Base-by-base conservation (phyloP, 2,113 vertebrate genomes). In the Chloropsis hardwickii region DNA sequence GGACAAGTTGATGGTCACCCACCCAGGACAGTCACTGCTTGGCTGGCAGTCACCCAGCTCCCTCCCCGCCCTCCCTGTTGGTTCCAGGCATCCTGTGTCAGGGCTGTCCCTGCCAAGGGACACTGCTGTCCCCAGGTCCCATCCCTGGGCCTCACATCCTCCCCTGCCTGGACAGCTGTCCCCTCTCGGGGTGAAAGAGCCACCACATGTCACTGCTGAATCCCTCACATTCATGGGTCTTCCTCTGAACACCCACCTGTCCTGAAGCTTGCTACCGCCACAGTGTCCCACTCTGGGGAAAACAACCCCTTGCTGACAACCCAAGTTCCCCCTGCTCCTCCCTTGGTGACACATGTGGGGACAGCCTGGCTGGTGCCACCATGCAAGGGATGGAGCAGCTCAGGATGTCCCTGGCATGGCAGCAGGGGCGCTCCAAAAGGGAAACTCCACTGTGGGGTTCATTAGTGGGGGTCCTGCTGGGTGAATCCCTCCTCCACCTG, bases 231-330 rank as follows among this genome's bases (percentile, higher is more conserved):
- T 94, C 91, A 86, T 53, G 84, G 66, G 56, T 62, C 82, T 95
- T 91, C 92, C 86, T 94, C 90, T 66, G 50, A 89, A 47, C 15
- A 21, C 37, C 88, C 97, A 97, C 86, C 95, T 97, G 97, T 96
- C 88, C 74, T 33, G 58, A 66, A 15, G 40, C 65, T 89, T 8
- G 0, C 48, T 62, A 12, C 24, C 11, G 17, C 62, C 80, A 42
- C 70, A 29, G 57, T 69, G 40, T 42, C 40, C 84, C 64, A 18
- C 31, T 14, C 60, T 0, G 1, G 20, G 24, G 70, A 82, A 90
- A 93, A 58, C 58, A 86, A 42, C 8, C 16, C 76, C 58, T 90
- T 94, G 86, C 80, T 94, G 91, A 94, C 85, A 95, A 31, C 8
- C 10, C 3, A 0, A 14, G 69, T 9, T 2, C 14, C 5, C 39